Conservation (phyloP, 2,113 vertebrate species). For the Tachysurus vachellii region DNA sequence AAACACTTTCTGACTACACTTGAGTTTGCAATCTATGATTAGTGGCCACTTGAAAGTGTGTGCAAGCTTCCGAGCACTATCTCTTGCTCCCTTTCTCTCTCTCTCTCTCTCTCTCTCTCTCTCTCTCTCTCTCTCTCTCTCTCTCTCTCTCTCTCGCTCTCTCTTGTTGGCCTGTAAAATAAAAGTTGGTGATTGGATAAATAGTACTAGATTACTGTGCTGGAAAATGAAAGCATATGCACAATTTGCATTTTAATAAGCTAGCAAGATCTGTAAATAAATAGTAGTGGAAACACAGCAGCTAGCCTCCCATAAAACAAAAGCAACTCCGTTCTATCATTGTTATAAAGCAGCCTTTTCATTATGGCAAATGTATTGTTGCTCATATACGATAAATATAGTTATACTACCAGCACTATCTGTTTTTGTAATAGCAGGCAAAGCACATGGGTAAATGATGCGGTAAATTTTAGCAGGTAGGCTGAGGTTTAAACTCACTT, state of each 20-base stretch:
- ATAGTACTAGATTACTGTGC: slow-evolving; percentile 70
- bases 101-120: slow-evolving; percentile 39
- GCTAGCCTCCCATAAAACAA: slow-evolving; percentile 49
- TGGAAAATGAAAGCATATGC: slow-evolving; percentile 75
- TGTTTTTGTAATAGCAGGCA: slow-evolving; percentile 18
- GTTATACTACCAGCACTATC: slow-evolving; percentile 15
- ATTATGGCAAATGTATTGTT: slow-evolving; percentile 49
- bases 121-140: slow-evolving; percentile 47
- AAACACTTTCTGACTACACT: slow-evolving; percentile 56
- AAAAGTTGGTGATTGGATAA: slow-evolving; percentile 71
- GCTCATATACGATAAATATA: slow-evolving; percentile 40
- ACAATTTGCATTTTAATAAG: slow-evolving; percentile 78
- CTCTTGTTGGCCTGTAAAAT: slow-evolving; percentile 56
- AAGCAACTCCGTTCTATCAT: slow-evolving; percentile 56
- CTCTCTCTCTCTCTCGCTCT: slow-evolving; percentile 24
- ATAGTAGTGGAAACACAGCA: slow-evolving; percentile 56
- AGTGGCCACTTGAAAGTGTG: slow-evolving; percentile 58
- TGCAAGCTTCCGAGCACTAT: slow-evolving; percentile 50
- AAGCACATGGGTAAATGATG: slow-evolving; percentile 12
- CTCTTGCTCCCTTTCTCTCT: slow-evolving; percentile 38
- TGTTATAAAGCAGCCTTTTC: slow-evolving; percentile 51
- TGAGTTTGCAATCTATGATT: slow-evolving; percentile 59
- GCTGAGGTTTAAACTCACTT: slow-evolving; percentile 17
- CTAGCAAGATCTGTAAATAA: slow-evolving; percentile 68
- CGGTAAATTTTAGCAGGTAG: slow-evolving; percentile 27